Evolutionary conservation across 2,113 vertebrate genomes (phyloP).

Genomic region (Megaceryle maxima): DNA sequence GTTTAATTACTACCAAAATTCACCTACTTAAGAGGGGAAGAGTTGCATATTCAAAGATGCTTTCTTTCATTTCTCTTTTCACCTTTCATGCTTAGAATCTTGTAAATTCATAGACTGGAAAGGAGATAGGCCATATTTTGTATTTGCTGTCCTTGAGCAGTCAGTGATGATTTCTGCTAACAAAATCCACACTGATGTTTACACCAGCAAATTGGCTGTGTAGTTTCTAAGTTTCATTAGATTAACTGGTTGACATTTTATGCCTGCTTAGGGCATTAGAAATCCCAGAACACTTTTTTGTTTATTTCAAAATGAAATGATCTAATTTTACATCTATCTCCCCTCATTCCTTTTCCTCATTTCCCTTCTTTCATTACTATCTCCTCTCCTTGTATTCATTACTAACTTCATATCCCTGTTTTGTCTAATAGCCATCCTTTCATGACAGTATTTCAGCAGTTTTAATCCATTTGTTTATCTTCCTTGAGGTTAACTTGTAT

Average conservation of each 20-base stretch:
- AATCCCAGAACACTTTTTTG: background rate
- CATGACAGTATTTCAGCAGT: background rate
- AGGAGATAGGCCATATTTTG: background rate
- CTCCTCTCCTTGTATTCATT: background rate
- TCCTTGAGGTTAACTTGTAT: background rate
- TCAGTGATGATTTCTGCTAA: slow-evolving; percentile 13
- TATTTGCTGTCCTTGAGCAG: slow-evolving; percentile 27
- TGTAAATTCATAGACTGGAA: background rate
- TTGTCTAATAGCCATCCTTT: background rate
- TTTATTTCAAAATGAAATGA: background rate
- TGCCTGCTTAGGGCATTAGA: background rate
- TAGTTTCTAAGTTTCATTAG: background rate
- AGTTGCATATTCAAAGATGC: background rate
- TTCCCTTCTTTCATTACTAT: background rate
- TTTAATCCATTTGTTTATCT: background rate
- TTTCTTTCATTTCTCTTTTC: slow-evolving; percentile 18
- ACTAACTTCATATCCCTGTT: background rate
- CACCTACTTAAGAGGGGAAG: background rate
- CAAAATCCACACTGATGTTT: slow-evolving; percentile 17
- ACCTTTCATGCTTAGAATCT: background rate
- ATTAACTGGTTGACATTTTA: slow-evolving; percentile 24
- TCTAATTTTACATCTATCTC: background rate
- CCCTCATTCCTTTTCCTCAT: background rate
- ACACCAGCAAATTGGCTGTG: background rate
- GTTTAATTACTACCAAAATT: background rate